Conservation (phyloP, 2,888 invertebrate genomes). For the Labia minor region DNA sequence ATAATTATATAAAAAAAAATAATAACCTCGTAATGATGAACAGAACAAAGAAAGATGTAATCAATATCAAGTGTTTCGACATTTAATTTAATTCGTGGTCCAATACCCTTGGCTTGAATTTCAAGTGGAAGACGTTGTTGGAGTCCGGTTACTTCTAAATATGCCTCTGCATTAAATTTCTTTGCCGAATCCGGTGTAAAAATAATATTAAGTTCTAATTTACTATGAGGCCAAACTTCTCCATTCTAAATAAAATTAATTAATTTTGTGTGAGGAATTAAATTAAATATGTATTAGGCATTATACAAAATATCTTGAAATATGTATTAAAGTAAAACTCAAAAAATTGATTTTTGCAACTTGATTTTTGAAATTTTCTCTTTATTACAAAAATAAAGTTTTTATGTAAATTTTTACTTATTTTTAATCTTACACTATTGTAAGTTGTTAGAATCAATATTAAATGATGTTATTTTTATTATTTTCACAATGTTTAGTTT, state of each 20-base stretch:
- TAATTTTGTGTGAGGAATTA: background rate
- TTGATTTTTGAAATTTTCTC: too few relatives aligned
- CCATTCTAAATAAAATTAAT: conserved; percentile 40
- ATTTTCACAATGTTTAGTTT: too few relatives aligned
- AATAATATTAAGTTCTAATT: conserved; percentile 42
- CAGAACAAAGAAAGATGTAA: conserved; percentile 46
- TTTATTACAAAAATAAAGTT: too few relatives aligned
- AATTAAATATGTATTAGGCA: background rate
- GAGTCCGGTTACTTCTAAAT: conserved; percentile 49
- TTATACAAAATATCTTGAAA: conserved; percentile 8
- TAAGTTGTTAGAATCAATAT: too few relatives aligned
- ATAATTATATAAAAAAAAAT: too few relatives aligned
- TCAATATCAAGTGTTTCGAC: conserved; percentile 46
- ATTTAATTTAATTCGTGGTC: conserved; percentile 46
- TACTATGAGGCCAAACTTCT: conserved; percentile 47
- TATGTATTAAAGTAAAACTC: background rate
- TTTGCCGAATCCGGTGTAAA: conserved; percentile 46
- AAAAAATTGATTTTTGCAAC: too few relatives aligned
- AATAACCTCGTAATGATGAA: conserved; percentile 49
- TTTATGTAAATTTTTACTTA: too few relatives aligned
- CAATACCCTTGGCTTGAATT: conserved; percentile 42
- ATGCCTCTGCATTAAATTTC: conserved; percentile 41
- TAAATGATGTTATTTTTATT: too few relatives aligned
- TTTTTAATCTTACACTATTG: too few relatives aligned
- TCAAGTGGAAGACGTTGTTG: conserved; percentile 21